A percentile compares a stretch with the other conserved stretches of the same genome.
Conservation (phyloP, 2,797 vertebrate genomes). For the Saxicola maurus region DNA sequence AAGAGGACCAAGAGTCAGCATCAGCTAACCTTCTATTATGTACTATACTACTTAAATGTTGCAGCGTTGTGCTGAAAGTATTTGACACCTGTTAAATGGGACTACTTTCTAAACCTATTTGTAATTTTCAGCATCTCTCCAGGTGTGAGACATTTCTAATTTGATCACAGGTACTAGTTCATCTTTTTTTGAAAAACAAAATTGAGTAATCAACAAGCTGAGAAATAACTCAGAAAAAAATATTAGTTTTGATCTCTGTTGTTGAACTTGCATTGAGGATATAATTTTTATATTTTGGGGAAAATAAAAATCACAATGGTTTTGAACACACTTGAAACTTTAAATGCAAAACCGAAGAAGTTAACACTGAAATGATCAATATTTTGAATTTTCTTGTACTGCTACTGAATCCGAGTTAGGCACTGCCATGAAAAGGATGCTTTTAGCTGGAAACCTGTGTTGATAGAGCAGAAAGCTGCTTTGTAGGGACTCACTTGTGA, state of each 20-base stretch:
- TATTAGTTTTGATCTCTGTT: not conserved
- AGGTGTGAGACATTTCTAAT: not conserved
- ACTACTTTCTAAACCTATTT: slow-evolving; percentile 42
- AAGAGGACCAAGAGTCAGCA: slow-evolving; percentile 5
- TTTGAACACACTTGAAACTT: not conserved
- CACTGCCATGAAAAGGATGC: slow-evolving; percentile 41
- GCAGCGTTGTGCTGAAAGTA: not conserved
- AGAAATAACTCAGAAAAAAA: not conserved
- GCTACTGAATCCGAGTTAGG: not conserved
- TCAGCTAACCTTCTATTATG: slow-evolving; percentile 4
- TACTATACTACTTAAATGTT: not conserved
- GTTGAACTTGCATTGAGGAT: not conserved
- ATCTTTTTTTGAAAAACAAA: not conserved
- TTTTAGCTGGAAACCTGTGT: not conserved
- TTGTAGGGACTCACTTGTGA: not conserved
- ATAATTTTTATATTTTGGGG: not conserved
- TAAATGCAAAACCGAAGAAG: not conserved
- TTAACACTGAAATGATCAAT: not conserved
- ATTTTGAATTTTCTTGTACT: not conserved
- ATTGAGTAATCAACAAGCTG: not conserved
- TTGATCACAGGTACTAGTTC: not conserved
- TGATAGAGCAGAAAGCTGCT: not conserved
- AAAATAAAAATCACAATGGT: not conserved
- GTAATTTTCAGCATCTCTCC: not conserved
- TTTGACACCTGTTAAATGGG: not conserved